A percentile compares a stretch with the other conserved stretches of the same genome.
phyloP scores from a whole-genome alignment of 2,113 vertebrate species.

The Mola mola region DNA sequence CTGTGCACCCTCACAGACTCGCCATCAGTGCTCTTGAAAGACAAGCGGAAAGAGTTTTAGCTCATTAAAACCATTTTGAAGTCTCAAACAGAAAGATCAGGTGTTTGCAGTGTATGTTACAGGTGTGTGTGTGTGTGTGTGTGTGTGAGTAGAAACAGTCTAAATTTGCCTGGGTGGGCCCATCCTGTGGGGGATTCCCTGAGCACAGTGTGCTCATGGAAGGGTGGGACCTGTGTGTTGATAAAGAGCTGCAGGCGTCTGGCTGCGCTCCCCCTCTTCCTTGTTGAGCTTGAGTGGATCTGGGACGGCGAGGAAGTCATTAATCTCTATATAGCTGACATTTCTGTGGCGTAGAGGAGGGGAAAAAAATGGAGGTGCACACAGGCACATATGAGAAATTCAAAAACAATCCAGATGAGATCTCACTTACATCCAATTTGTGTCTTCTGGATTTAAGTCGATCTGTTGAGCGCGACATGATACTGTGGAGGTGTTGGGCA shows the following conservation, averaged over 20 bases:
- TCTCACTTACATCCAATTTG: constrained; percentile 65
- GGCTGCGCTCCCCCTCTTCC: constrained; percentile 36
- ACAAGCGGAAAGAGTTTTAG: constrained; percentile 28
- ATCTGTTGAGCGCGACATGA: constrained; percentile 11
- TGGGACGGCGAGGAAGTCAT: constrained; percentile 71
- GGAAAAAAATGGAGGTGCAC: constrained; percentile 43
- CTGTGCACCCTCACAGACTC: neutral
- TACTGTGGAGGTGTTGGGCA: constrained; percentile 6
- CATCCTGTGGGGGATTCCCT: constrained; percentile 66
- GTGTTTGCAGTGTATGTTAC: constrained; percentile 47
- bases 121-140: constrained; percentile 30
- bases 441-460: constrained; percentile 36
- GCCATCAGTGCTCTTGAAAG: no score
- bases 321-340: constrained; percentile 78
- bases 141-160: constrained; percentile 45
- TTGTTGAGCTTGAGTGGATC: constrained; percentile 57
- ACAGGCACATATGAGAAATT: constrained; percentile 7
- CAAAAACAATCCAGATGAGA: constrained; percentile 17
- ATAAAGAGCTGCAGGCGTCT: constrained; percentile 49
- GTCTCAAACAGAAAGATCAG: constrained; percentile 46
- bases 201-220: constrained; percentile 48
- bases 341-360: constrained; percentile 39
- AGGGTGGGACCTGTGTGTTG: constrained; percentile 64
- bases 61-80: constrained; percentile 45
- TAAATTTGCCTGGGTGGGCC: constrained; percentile 49